Evolutionary conservation across 2,113 vertebrate species (phyloP), one percentile per base, ranked within the genome.

Genomic region (Aix galericulata): DNA sequence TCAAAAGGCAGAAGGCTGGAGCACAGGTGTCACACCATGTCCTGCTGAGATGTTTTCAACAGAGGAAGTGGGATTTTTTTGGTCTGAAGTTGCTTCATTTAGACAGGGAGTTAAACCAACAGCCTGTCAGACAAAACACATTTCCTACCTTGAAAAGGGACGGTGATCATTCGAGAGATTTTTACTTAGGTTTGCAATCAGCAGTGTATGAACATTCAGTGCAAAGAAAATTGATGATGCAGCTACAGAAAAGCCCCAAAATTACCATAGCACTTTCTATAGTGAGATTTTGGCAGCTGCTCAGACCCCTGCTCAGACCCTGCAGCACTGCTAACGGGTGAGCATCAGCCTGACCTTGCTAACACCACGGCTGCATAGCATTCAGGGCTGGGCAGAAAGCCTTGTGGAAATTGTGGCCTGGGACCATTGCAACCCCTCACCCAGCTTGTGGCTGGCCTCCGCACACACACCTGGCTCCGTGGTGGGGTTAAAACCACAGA

Each of bases 51-150:
- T 62, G 46, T 46, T 82, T 94, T 59, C 36, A 86, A 13, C 8
- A 52, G 36, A 93, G 88, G 88, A 97, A 76, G 88, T 74, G 50
- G 73, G 73, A 50, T 73, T 94, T 50, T 94, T 94, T 88, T 84
- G 17, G 31, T 69, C 44, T 87, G 25, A n/a, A 59, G 17, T 71
- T 63, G 42, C 56, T 81, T 72, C 80, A 38, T 84, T 86, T 69
- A 68, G 18, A 18, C 50, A 91, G 77, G 6, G 62, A 76, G 34
- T 68, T 94, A 84, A 95, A 69, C 40, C n/a, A 63, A 64, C 40
- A 46, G n/a, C 13, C 79, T 86, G 31, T 56, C 64, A 64, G 77
- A 44, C 14, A 86, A 78, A 94, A 86, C 38, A 75, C 18, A 36
- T 40, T 84, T 76, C 69, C 66, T 58, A 27, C 40, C 53, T 82